Evolutionary conservation across 1,140 invertebrate genomes (phyloP).

Genomic region (Apis laboriosa): DNA sequence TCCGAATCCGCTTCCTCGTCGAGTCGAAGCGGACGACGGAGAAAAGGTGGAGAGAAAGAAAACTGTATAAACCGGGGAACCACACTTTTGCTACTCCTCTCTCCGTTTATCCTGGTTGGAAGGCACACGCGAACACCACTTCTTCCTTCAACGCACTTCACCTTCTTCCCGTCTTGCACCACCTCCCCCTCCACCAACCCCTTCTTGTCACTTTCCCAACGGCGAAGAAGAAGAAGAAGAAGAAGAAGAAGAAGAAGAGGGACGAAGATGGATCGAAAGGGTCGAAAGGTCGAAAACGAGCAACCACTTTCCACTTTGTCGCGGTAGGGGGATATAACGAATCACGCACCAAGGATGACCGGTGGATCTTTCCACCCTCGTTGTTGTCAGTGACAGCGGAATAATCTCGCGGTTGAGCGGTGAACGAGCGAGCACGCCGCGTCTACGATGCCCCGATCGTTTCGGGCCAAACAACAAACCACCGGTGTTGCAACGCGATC

Average conservation of each 20-base stretch:
- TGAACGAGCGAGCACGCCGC: constrained; percentile 31
- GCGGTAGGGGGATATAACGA: neutral
- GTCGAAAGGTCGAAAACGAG: neutral
- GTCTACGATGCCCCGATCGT: constrained; percentile 21
- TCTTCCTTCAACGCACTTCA: constrained; percentile 33
- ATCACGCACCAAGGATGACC: neutral
- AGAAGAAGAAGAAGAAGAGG: too few relatives aligned
- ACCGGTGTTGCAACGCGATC: constrained; percentile 10
- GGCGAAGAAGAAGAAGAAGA: neutral
- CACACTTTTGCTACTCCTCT: neutral
- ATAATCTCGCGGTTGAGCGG: neutral
- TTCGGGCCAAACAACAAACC: constrained; percentile 11
- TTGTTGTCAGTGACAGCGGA: neutral
- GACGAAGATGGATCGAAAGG: neutral
- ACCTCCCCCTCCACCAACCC: neutral
- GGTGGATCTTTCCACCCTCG: neutral
- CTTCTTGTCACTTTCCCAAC: constrained; percentile 4
- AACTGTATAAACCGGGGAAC: neutral
- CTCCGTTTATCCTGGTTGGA: neutral
- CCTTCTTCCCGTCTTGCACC: constrained; percentile 27
- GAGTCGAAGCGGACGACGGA: neutral
- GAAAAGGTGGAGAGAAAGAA: neutral
- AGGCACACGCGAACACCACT: constrained; percentile 32
- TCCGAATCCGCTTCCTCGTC: neutral
- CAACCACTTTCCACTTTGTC: neutral